phyloP scores from a whole-genome alignment of 2,888 invertebrate species.

The Chrysotoxum bicinctum region DNA sequence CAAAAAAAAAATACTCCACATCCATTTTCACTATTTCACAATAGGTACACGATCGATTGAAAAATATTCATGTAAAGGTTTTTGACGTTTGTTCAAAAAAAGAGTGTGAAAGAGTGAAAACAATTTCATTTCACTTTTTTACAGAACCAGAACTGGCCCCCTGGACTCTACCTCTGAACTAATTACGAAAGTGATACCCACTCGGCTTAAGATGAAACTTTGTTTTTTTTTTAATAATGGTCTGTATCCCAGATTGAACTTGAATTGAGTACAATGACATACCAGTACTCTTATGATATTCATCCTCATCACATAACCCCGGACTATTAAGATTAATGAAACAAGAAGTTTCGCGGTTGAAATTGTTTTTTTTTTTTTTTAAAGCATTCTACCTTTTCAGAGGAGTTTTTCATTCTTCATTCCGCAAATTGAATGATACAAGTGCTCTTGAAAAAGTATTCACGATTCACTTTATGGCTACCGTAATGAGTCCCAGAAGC shows the following conservation, averaged over 20 bases:
- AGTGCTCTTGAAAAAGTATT: slow-evolving; percentile 1
- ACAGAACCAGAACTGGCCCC: too few relatives aligned
- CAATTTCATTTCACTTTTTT: too few relatives aligned
- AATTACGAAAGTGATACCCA: too few relatives aligned
- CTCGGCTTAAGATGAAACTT: not conserved
- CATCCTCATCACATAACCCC: not conserved
- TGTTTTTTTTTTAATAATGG: not conserved
- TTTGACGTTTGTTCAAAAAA: too few relatives aligned
- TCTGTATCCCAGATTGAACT: not conserved
- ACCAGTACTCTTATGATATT: not conserved
- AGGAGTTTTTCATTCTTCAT: not conserved
- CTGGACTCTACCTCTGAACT: too few relatives aligned
- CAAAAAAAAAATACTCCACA: too few relatives aligned
- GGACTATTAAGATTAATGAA: slow-evolving; percentile 14
- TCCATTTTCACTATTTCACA: too few relatives aligned
- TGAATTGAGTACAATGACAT: not conserved
- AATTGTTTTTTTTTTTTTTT: slow-evolving; percentile 13
- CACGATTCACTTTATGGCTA: not conserved
- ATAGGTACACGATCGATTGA: too few relatives aligned
- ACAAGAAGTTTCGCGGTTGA: slow-evolving; percentile 10
- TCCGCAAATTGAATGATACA: not conserved
- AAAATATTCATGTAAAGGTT: too few relatives aligned
- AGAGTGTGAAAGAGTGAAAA: too few relatives aligned
- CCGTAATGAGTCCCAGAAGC: not conserved
- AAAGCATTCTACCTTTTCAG: slow-evolving; percentile 5